Percentiles rank a stretch among this genome's conserved stretches.
phyloP scores from a whole-genome alignment of 2,113 vertebrate species.

The Chamaea fasciata region DNA sequence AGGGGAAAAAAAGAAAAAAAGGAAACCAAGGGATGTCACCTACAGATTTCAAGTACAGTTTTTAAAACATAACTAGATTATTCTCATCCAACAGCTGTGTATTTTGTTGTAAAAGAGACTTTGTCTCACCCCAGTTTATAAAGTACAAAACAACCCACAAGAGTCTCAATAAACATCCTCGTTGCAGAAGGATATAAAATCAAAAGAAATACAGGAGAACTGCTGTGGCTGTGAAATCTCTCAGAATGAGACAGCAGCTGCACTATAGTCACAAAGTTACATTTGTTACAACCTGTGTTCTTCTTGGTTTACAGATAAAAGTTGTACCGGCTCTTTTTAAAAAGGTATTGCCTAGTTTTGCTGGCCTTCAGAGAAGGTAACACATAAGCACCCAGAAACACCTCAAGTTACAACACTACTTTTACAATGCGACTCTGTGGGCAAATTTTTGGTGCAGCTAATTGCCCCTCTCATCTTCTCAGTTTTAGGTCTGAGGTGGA shows the following conservation, averaged over 20 bases:
- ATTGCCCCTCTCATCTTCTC: not conserved
- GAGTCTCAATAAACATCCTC: not conserved
- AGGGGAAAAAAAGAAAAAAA: not conserved
- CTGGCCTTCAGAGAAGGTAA: not conserved
- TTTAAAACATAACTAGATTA: not conserved
- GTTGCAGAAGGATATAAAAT: not conserved
- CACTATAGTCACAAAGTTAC: not conserved
- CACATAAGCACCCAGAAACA: not conserved
- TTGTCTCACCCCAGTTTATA: not conserved
- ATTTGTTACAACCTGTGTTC: not conserved
- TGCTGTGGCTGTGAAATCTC: not conserved
- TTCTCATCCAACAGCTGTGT: not conserved
- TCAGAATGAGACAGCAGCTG: not conserved
- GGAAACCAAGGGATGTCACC: not conserved
- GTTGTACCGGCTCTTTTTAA: not conserved
- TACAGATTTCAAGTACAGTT: not conserved
- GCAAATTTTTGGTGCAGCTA: not conserved
- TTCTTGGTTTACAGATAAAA: not conserved
- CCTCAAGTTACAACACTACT: not conserved
- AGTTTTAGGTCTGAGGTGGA: not conserved
- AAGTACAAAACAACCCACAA: not conserved
- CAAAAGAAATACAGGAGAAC: not conserved
- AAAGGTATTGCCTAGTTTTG: not conserved
- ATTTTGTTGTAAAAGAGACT: not conserved
- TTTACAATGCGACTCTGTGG: not conserved